A percentile compares a stretch with the other conserved stretches of the same genome.
Conservation (phyloP, 2,888 invertebrate species). For the Stomorhina lunata region DNA sequence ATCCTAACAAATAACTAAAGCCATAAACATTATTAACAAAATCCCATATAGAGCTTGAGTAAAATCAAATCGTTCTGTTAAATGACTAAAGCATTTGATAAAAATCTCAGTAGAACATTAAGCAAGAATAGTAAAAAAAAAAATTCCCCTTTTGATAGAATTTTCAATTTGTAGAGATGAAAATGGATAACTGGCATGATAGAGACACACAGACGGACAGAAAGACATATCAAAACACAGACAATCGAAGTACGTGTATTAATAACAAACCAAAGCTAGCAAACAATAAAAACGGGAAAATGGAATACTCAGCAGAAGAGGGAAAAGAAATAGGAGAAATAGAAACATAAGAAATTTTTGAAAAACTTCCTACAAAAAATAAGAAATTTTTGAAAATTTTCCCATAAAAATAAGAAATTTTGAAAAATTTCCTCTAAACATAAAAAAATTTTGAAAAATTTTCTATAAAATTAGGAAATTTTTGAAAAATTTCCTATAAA, state of each 20-base stretch:
- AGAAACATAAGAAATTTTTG: neutral
- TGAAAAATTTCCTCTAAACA: too few species aligned
- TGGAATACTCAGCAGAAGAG: neutral
- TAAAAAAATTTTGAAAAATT: too few species aligned
- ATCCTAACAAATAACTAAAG: neutral
- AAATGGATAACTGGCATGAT: constrained; percentile 49
- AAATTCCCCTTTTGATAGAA: neutral
- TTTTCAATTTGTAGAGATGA: constrained; percentile 61
- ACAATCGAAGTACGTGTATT: neutral
- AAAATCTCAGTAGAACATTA: constrained; percentile 25
- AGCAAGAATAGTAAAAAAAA: constrained; percentile 7
- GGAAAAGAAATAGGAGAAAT: neutral
- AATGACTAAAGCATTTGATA: constrained; percentile 43
- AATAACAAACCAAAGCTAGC: neutral
- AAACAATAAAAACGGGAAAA: neutral
- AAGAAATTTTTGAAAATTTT: too few species aligned
- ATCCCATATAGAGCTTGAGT: neutral
- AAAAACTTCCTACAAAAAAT: too few species aligned
- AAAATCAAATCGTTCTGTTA: constrained; percentile 38
- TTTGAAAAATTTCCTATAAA: too few species aligned
- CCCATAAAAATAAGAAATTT: too few species aligned
- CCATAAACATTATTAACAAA: neutral
- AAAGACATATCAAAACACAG: neutral
- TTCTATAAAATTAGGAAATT: too few species aligned
- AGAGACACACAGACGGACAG: neutral